These are phyloP conservation scores for Zaprionus vittiger DNA, from an alignment of 1,140 invertebrate species.

Conservation along the genomic window DNA sequence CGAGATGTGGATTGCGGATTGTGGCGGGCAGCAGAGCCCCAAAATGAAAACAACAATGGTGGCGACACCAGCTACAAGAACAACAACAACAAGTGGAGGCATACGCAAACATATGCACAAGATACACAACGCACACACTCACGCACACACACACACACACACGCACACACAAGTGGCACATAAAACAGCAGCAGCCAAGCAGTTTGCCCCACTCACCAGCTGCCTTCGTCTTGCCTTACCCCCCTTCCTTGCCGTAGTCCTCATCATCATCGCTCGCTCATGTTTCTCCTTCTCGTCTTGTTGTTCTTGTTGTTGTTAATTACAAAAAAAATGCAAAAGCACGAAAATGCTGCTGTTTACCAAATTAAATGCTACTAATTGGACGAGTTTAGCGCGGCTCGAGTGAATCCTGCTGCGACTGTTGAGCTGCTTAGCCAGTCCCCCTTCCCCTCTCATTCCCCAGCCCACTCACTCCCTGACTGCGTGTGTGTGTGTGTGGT, in stretches of 20 bases:
- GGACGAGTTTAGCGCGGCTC: slow-evolving; percentile 80
- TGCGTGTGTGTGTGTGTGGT: slow-evolving; percentile 9
- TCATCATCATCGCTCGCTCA: slow-evolving; percentile 24
- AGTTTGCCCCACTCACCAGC: slow-evolving; percentile 44
- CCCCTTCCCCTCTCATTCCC: rapidly evolving
- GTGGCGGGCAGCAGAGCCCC: slow-evolving; percentile 25
- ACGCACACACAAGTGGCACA: slow-evolving; percentile 37
- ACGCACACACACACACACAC: slow-evolving; percentile 22
- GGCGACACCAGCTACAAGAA: slow-evolving; percentile 22
- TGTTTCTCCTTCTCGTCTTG: slow-evolving; percentile 20
- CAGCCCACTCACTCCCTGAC: not conserved
- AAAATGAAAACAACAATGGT: slow-evolving; percentile 39
- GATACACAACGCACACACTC: slow-evolving; percentile 26
- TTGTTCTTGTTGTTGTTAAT: slow-evolving; percentile 64
- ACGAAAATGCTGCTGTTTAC: slow-evolving; percentile 82
- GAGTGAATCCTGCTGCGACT: slow-evolving; percentile 67
- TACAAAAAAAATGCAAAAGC: slow-evolving; percentile 82
- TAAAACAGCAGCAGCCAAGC: slow-evolving; percentile 44
- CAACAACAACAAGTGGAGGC: slow-evolving; percentile 32
- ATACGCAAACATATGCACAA: slow-evolving; percentile 61
- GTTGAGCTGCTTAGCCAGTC: slow-evolving; percentile 48
- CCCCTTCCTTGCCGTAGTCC: not conserved
- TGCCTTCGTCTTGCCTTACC: slow-evolving; percentile 23
- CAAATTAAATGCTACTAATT: slow-evolving; percentile 83
- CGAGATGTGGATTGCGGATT: slow-evolving; percentile 41